A percentile compares a stretch with the other conserved stretches of the same genome.
phyloP scores from a whole-genome alignment of 1,140 invertebrate genomes.

The Anoplolepis gracilipes region DNA sequence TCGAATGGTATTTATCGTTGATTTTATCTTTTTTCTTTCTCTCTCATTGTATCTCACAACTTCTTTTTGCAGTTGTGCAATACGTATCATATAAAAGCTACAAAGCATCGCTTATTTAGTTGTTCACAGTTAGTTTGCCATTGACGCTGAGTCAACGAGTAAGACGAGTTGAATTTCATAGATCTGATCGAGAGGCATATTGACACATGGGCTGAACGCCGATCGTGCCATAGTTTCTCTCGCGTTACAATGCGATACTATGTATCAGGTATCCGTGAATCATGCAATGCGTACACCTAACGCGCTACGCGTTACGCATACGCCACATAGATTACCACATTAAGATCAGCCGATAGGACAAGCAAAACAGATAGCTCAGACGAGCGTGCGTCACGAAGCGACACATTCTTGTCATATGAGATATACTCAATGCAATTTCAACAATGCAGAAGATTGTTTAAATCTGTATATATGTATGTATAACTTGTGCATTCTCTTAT shows the following conservation, averaged over 20 bases:
- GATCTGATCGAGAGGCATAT: constrained; percentile 56
- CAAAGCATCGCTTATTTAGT: not conserved
- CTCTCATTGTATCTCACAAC: not conserved
- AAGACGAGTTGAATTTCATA: not conserved
- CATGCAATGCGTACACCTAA: constrained; percentile 60
- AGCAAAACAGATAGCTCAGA: not conserved
- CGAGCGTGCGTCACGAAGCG: not conserved
- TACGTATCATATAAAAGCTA: not conserved
- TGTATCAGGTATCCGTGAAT: constrained; percentile 66
- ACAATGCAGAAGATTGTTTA: not conserved
- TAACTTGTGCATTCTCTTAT: not conserved
- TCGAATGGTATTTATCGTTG: not conserved
- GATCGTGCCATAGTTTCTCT: constrained; percentile 45
- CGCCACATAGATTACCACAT: constrained; percentile 54
- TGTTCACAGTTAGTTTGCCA: constrained; percentile 2
- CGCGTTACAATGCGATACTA: constrained; percentile 46
- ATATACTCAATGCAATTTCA: not conserved
- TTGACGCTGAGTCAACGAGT: not conserved
- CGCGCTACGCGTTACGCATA: constrained; percentile 59
- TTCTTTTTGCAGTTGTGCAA: too few species aligned
- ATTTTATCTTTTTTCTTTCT: constrained; percentile 5
- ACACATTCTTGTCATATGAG: constrained; percentile 36
- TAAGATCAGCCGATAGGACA: constrained; percentile 25
- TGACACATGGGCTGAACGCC: constrained; percentile 66
- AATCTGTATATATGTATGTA: not conserved